Conservation (phyloP, 1,140 invertebrate species). For the Anagrus nilaparvatae region DNA sequence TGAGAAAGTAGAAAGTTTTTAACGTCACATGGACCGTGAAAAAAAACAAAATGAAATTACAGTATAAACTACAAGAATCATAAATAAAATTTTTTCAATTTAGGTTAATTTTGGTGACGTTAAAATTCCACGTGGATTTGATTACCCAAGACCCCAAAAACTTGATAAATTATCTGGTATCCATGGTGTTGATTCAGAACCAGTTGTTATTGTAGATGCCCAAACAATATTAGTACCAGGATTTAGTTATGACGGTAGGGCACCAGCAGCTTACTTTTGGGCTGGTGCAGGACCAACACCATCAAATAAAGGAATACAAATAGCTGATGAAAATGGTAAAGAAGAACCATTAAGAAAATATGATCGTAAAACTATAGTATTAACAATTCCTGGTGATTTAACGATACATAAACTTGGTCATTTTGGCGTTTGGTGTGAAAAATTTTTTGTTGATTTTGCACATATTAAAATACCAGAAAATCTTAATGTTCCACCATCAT, state of each 20-base stretch:
- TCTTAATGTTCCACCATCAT: constrained; percentile 77
- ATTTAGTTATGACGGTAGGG: constrained; percentile 82
- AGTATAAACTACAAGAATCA: no score
- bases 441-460: constrained; percentile 84
- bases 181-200: constrained; percentile 73
- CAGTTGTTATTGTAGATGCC: constrained; percentile 78
- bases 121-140: constrained; percentile 63
- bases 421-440: constrained; percentile 79
- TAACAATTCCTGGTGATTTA: constrained; percentile 67
- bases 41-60: no score
- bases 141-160: constrained; percentile 74
- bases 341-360: constrained; percentile 66
- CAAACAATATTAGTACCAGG: constrained; percentile 80
- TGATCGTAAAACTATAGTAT: constrained; percentile 74
- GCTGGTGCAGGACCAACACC: constrained; percentile 69
- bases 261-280: constrained; percentile 89
- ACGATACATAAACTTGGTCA: constrained; percentile 55
- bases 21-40: no score
- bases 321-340: constrained; percentile 84
- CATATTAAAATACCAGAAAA: constrained; percentile 63
- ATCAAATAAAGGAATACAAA: constrained; percentile 64
- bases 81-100: constrained; percentile 4
- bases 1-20: no score
- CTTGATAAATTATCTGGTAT: constrained; percentile 64
- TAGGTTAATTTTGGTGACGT: constrained; percentile 88